Percentiles rank a stretch among this genome's conserved stretches.
Conservation (phyloP, 2,797 vertebrate species). For the Luscinia megarhynchos region DNA sequence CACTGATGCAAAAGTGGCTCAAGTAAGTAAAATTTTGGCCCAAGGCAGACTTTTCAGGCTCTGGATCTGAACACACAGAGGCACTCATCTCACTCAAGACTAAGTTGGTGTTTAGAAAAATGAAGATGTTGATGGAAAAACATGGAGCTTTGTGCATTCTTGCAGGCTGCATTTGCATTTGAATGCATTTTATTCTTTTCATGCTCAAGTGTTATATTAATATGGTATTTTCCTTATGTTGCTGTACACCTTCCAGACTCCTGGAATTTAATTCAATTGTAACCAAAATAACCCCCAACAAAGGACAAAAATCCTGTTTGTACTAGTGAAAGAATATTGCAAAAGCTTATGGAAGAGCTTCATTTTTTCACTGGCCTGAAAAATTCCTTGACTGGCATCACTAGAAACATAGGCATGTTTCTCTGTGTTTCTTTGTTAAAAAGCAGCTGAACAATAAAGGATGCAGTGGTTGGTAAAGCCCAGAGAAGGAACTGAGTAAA, state of each 20-base stretch:
- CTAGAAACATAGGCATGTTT: not conserved
- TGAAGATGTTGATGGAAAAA: slow-evolving; percentile 24
- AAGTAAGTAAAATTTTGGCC: no score
- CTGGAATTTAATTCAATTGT: slow-evolving; percentile 49
- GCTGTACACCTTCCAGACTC: slow-evolving; percentile 47
- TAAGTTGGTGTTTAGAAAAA: not conserved
- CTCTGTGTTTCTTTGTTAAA: not conserved
- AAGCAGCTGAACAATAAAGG: not conserved
- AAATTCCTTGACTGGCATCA: slow-evolving; percentile 8
- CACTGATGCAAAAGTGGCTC: no score
- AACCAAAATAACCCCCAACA: slow-evolving; percentile 5
- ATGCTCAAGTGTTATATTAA: slow-evolving; percentile 60
- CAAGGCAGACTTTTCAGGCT: no score
- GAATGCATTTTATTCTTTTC: slow-evolving; percentile 63
- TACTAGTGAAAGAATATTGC: not conserved
- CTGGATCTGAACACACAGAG: no score
- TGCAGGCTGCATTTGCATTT: slow-evolving; percentile 72
- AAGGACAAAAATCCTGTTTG: not conserved
- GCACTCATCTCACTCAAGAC: no score
- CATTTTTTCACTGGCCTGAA: not conserved
- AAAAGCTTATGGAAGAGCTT: not conserved
- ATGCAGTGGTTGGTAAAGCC: not conserved
- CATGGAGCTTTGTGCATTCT: slow-evolving; percentile 11
- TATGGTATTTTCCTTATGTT: slow-evolving; percentile 64
- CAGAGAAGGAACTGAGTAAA: accelerated